Evolutionary conservation across 2,888 invertebrate genomes (phyloP).

Genomic region (Salticus scenicus): DNA sequence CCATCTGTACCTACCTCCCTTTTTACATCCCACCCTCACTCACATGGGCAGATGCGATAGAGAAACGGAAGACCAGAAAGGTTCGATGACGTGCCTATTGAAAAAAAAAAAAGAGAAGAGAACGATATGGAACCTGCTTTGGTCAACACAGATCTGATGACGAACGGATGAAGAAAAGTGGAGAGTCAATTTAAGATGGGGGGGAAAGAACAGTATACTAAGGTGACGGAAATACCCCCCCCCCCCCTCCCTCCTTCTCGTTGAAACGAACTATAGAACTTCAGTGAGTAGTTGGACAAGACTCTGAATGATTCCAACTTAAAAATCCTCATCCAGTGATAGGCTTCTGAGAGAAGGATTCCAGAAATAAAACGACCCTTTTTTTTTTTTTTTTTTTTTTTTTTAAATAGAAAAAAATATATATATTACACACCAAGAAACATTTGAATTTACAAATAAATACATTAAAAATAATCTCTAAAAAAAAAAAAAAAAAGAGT

Average conservation of each 20-base stretch:
- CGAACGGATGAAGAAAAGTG: slow-evolving; percentile 11
- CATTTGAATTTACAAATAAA: too few relatives aligned
- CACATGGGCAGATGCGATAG: slow-evolving; percentile 10
- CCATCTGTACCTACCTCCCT: too few relatives aligned
- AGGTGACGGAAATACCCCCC: slow-evolving; percentile 11
- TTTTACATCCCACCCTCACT: too few relatives aligned
- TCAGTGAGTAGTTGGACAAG: background rate
- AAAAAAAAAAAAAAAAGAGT: too few relatives aligned
- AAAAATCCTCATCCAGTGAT: too few relatives aligned
- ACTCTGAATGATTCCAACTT: too few relatives aligned
- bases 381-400: too few relatives aligned
- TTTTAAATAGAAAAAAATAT: too few relatives aligned
- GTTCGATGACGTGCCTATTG: slow-evolving; percentile 47
- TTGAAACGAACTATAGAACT: background rate
- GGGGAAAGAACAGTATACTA: background rate
- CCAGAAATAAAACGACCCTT: too few relatives aligned
- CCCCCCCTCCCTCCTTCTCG: background rate
- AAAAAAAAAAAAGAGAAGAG: slow-evolving; percentile 30
- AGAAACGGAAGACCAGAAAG: slow-evolving; percentile 44
- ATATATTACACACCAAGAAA: too few relatives aligned
- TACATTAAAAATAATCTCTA: too few relatives aligned
- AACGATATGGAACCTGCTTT: slow-evolving; percentile 28
- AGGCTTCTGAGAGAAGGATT: too few relatives aligned
- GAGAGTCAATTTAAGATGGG: slow-evolving; percentile 54
- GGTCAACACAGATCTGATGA: slow-evolving; percentile 34